Conservation (phyloP, 37 sponge, comb jelly and placozoan species). For the Amphimedon queenslandica region DNA sequence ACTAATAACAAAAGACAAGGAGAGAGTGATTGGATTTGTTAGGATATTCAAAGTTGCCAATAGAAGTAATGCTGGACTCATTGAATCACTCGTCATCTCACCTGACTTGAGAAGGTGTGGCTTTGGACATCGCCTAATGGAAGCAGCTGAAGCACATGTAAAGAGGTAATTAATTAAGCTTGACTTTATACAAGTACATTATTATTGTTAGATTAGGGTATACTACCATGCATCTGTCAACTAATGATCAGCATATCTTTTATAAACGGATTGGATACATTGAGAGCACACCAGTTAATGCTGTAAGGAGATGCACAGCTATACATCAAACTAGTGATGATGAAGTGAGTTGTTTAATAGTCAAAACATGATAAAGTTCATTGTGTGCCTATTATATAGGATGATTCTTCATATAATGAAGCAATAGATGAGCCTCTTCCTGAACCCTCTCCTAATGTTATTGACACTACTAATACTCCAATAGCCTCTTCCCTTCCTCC, state of each 20-base stretch:
- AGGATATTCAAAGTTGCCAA: too few relatives aligned
- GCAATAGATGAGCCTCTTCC: neutral
- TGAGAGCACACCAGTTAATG: slow-evolving; percentile 24
- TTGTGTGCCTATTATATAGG: neutral
- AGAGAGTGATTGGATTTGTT: too few relatives aligned
- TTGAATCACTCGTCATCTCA: too few relatives aligned
- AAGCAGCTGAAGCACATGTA: slow-evolving; percentile 35
- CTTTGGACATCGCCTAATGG: slow-evolving; percentile 43
- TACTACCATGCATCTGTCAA: slow-evolving; percentile 51
- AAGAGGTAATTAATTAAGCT: too few relatives aligned
- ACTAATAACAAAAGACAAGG: too few relatives aligned
- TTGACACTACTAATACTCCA: neutral
- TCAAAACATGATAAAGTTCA: neutral
- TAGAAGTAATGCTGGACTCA: too few relatives aligned
- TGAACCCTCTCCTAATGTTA: too few relatives aligned
- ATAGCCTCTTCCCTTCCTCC: neutral
- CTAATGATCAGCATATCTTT: slow-evolving; percentile 58
- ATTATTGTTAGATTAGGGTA: slow-evolving; percentile 29
- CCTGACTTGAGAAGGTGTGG: slow-evolving; percentile 35
- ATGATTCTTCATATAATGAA: neutral
- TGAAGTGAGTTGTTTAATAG: neutral
- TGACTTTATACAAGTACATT: too few relatives aligned
- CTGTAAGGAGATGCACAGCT: slow-evolving; percentile 22
- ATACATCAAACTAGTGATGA: slow-evolving; percentile 1
- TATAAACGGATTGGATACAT: slow-evolving; percentile 57